These are phyloP conservation scores for Brachionus koreanus DNA, from an alignment of 1,140 invertebrate genomes.

Conservation along the genomic window DNA sequence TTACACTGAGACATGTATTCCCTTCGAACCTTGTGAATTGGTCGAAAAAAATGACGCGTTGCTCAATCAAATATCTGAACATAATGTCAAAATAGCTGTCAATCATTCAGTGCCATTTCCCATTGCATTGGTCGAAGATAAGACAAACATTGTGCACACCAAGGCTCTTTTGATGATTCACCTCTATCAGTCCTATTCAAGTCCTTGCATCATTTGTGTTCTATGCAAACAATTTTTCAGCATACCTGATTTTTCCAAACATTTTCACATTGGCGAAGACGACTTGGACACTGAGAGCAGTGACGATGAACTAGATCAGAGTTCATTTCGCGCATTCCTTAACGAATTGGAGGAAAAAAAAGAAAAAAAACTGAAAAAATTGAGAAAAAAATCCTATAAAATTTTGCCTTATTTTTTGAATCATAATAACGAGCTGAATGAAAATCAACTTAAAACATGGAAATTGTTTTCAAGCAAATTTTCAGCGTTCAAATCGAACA, in stretches of 20 bases:
- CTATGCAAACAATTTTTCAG: constrained; percentile 2
- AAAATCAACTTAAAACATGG: constrained; percentile 6
- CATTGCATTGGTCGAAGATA: constrained; percentile 35
- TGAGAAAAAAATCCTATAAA: constrained; percentile 38
- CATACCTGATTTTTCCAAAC: background rate
- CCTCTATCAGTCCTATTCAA: constrained; percentile 25
- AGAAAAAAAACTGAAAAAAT: background rate
- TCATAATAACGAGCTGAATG: constrained; percentile 32
- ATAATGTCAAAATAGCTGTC: background rate
- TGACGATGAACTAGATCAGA: background rate
- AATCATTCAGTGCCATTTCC: constrained; percentile 35
- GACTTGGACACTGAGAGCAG: background rate
- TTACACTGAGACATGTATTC: background rate
- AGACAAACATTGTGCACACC: constrained; percentile 34
- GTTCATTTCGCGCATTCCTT: background rate
- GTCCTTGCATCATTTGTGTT: constrained; percentile 31
- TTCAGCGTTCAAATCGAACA: background rate
- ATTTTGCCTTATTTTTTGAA: constrained; percentile 36
- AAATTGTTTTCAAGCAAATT: background rate
- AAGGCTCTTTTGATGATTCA: constrained; percentile 32
- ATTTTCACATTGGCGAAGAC: constrained; percentile 38
- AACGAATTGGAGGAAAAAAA: constrained; percentile 4
- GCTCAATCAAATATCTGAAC: background rate
- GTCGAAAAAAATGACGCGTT: background rate
- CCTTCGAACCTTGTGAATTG: background rate